Conservation (phyloP, 2,888 invertebrate genomes). For the Eristalinus aeneus region DNA sequence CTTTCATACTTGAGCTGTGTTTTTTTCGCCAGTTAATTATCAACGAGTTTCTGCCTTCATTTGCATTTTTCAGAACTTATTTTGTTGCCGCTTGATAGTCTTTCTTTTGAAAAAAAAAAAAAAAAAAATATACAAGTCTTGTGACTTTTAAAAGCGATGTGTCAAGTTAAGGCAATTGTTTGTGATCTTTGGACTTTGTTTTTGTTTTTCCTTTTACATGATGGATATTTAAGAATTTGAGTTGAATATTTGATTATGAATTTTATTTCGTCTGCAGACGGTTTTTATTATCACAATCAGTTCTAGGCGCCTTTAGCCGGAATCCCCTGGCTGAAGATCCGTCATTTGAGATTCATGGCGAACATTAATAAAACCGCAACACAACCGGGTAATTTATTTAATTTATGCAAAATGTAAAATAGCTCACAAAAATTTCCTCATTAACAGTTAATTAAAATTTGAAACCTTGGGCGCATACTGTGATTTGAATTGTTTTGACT, state of each 20-base stretch:
- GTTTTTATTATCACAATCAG: not conserved
- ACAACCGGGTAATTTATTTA: not conserved
- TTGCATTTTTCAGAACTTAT: constrained; percentile 14
- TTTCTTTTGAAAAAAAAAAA: not conserved
- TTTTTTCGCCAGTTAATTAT: constrained; percentile 3
- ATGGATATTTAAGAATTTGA: not conserved
- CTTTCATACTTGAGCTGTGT: too few species aligned
- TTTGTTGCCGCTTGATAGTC: not conserved
- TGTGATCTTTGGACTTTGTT: not conserved
- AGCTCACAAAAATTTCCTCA: not conserved
- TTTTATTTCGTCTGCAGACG: not conserved
- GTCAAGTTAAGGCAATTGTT: not conserved
- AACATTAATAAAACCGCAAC: constrained; percentile 2
- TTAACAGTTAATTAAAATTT: constrained; percentile 5
- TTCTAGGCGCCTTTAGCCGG: constrained; percentile 3
- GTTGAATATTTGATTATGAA: not conserved
- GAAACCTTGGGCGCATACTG: not conserved
- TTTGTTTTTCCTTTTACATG: not conserved
- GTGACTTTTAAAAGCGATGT: not conserved
- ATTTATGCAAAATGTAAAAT: constrained; percentile 11
- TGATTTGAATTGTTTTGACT: not conserved
- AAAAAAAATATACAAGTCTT: too few species aligned
- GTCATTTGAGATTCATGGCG: constrained; percentile 6
- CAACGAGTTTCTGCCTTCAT: constrained; percentile 6
- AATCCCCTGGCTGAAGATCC: not conserved